A percentile compares a stretch with the other conserved stretches of the same genome.
Evolutionary conservation across 2,888 invertebrate species (phyloP).

Genomic region (Tigriopus californicus): DNA sequence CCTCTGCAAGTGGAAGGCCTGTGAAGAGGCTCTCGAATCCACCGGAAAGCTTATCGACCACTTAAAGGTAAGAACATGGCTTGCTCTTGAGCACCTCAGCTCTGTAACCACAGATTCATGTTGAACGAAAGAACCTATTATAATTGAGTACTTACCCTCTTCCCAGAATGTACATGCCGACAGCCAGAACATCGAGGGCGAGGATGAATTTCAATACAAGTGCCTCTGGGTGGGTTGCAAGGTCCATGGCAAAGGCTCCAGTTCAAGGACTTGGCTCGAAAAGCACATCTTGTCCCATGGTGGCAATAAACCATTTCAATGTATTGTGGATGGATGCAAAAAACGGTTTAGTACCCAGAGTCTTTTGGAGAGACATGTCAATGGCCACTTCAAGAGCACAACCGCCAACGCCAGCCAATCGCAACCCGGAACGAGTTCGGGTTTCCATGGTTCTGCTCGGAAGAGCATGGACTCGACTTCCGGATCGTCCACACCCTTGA

Average conservation of each 20-base stretch:
- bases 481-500: background rate
- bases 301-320: slow-evolving; percentile 12
- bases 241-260: slow-evolving; percentile 6
- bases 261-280: slow-evolving; percentile 7
- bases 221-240: slow-evolving; percentile 13
- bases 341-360: slow-evolving; percentile 4
- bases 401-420: background rate
- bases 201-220: background rate
- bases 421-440: background rate
- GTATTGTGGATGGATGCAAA: slow-evolving; percentile 12
- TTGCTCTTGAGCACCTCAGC: background rate
- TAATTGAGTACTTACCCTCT: background rate
- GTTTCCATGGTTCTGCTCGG: background rate
- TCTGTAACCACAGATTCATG: background rate
- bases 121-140: background rate
- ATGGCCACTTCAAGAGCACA: slow-evolving; percentile 1
- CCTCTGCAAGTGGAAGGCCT: slow-evolving; percentile 2
- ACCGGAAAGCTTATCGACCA: slow-evolving; percentile 9
- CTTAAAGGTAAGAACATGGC: background rate
- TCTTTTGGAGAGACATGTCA: slow-evolving; percentile 8
- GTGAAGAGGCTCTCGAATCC: background rate
- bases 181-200: background rate
- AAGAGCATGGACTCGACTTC: background rate
- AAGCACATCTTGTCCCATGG: slow-evolving; percentile 10
- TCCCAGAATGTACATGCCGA: background rate